A percentile compares a stretch with the other conserved stretches of the same genome.
Evolutionary conservation across 2,888 invertebrate genomes (phyloP).

Genomic region (Pollenia griseotomentosa): DNA sequence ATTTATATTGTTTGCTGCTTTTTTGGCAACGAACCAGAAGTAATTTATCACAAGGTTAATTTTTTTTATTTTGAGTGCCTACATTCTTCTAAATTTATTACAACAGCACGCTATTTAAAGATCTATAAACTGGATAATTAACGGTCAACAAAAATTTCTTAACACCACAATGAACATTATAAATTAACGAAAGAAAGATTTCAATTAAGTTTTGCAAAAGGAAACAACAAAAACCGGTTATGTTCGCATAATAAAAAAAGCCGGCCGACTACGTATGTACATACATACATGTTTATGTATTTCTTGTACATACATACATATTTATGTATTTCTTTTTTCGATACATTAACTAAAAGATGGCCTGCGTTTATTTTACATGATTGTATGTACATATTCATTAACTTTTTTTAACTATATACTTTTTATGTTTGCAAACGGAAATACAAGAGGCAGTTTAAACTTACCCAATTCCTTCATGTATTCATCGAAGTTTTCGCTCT

Average conservation of each 20-base stretch:
- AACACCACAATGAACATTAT: background rate
- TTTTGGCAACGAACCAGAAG: constrained; percentile 50
- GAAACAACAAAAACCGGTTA: constrained; percentile 16
- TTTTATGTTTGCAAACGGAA: constrained; percentile 15
- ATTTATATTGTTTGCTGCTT: background rate
- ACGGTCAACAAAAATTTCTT: constrained; percentile 17
- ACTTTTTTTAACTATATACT: background rate
- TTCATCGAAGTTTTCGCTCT: constrained; percentile 93
- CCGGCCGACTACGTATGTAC: constrained; percentile 33
- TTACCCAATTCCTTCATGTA: constrained; percentile 95
- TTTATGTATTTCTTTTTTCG: background rate
- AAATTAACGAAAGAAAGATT: background rate
- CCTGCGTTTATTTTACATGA: too few species aligned
- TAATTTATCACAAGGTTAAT: constrained; percentile 30
- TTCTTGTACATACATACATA: background rate
- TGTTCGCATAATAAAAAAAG: background rate
- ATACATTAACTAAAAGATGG: too few species aligned
- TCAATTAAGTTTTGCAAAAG: too few species aligned
- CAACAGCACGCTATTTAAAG: background rate
- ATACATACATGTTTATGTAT: background rate
- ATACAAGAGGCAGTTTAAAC: constrained; percentile 79
- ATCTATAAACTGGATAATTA: constrained; percentile 42
- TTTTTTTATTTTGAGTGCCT: background rate
- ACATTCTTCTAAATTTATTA: background rate
- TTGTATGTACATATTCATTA: too few species aligned